phyloP scores from a whole-genome alignment of 2,113 vertebrate species.

The Seriola dumerili region DNA sequence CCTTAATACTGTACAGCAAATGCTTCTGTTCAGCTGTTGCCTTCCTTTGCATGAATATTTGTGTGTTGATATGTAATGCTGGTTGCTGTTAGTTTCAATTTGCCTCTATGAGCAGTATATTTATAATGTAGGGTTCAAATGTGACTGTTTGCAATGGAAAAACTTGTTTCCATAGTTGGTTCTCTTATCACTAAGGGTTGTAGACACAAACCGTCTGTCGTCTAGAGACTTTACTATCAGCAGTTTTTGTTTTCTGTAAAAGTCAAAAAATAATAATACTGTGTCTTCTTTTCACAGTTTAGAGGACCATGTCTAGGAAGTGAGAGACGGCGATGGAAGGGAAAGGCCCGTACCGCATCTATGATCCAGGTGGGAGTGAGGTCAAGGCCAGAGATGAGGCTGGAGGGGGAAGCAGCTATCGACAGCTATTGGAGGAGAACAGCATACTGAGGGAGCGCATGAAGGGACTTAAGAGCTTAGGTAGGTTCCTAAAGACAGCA shows the following conservation, averaged over 20 bases:
- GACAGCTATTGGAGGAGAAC: constrained; percentile 93
- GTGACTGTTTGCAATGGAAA: background rate
- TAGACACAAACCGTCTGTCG: background rate
- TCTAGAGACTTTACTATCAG: background rate
- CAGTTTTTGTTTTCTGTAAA: constrained; percentile 34
- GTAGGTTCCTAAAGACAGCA: constrained; percentile 78
- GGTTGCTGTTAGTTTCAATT: background rate
- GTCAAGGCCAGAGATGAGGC: constrained; percentile 84
- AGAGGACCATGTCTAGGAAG: constrained; percentile 79
- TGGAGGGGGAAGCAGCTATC: constrained; percentile 84
- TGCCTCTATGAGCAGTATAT: background rate
- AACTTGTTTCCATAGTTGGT: background rate
- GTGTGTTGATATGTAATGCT: background rate
- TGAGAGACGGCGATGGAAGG: constrained; percentile 90
- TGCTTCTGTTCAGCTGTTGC: background rate
- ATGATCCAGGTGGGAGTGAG: constrained; percentile 93
- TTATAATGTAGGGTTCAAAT: background rate
- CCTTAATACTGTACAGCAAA: background rate
- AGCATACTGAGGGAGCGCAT: constrained; percentile 92
- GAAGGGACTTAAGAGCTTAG: constrained; percentile 96
- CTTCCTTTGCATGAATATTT: background rate
- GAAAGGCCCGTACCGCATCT: constrained; percentile 95
- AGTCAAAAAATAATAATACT: constrained; percentile 11
- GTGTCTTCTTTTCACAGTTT: constrained; percentile 49
- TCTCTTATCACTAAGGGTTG: background rate